Conservation (phyloP, 2,113 vertebrate species). For the Charina bottae region DNA sequence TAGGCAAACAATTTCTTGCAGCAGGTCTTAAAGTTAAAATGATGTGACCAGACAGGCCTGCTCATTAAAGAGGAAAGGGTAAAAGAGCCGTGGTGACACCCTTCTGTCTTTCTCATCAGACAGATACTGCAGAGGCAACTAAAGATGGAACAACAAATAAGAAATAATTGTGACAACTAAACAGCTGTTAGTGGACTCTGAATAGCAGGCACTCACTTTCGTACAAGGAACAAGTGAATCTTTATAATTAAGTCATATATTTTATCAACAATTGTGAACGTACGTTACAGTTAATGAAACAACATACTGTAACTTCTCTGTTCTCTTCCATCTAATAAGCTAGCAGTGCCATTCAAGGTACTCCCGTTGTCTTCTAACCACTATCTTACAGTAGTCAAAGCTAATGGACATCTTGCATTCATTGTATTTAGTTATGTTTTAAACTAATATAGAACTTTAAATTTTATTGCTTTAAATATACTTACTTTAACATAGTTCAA, state of each 20-base stretch:
- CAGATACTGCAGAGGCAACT: not conserved
- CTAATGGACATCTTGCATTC: not conserved
- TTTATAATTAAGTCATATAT: constrained; percentile 8
- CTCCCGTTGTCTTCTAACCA: not conserved
- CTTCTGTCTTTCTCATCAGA: not conserved
- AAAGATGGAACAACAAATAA: constrained; percentile 16
- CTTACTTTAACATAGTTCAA: not conserved
- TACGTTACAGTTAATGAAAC: constrained; percentile 33
- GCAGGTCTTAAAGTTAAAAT: not conserved
- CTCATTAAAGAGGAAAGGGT: constrained; percentile 12
- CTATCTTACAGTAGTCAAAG: not conserved
- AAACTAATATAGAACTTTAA: not conserved
- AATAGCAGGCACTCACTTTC: not conserved
- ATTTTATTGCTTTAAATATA: not conserved
- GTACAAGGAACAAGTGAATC: constrained; percentile 29
- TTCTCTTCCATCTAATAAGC: constrained; percentile 40
- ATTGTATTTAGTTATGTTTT: not conserved
- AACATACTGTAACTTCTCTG: constrained; percentile 35
- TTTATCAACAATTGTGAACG: constrained; percentile 1
- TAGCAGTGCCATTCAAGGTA: not conserved
- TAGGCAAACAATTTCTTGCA: not conserved
- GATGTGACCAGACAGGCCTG: not conserved
- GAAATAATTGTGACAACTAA: not conserved
- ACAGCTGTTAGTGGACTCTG: constrained; percentile 5
- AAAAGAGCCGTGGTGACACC: constrained; percentile 1